These are phyloP conservation scores for Piliocolobus tephrosceles DNA, from an alignment of 2,113 vertebrate genomes.

Conservation along the genomic window DNA sequence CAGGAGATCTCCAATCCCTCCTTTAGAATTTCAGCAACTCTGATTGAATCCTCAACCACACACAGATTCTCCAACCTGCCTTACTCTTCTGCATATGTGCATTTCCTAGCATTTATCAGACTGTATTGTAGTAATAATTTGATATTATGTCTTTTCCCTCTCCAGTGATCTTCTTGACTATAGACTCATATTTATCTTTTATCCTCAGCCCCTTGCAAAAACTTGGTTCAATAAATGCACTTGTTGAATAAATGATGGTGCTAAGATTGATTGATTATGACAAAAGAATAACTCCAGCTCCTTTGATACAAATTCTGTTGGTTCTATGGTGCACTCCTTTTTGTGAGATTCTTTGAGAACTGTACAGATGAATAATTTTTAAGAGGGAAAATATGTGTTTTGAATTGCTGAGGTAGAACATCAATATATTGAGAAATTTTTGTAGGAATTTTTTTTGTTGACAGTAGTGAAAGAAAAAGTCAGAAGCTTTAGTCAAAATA, in stretches of 20 bases:
- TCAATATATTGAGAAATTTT: background rate
- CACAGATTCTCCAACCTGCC: background rate
- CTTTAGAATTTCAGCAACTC: background rate
- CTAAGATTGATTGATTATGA: background rate
- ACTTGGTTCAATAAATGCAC: background rate
- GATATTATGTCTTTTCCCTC: background rate
- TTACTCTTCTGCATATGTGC: background rate
- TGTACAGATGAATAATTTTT: background rate
- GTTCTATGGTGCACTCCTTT: background rate
- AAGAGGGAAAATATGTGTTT: background rate
- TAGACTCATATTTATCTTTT: background rate
- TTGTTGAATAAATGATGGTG: background rate
- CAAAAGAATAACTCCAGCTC: background rate
- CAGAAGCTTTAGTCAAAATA: constrained; percentile 24
- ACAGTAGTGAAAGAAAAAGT: background rate
- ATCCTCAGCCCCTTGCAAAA: background rate
- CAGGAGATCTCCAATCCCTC: background rate
- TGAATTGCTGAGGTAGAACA: background rate
- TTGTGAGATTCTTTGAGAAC: background rate
- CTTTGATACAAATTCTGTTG: background rate
- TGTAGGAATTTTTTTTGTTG: background rate
- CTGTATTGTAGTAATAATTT: background rate
- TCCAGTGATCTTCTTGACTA: background rate
- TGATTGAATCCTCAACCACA: background rate
- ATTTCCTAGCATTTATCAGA: background rate